phyloP scores from a whole-genome alignment of 2,797 vertebrate genomes.

The Sebastes kiyomatsui region DNA sequence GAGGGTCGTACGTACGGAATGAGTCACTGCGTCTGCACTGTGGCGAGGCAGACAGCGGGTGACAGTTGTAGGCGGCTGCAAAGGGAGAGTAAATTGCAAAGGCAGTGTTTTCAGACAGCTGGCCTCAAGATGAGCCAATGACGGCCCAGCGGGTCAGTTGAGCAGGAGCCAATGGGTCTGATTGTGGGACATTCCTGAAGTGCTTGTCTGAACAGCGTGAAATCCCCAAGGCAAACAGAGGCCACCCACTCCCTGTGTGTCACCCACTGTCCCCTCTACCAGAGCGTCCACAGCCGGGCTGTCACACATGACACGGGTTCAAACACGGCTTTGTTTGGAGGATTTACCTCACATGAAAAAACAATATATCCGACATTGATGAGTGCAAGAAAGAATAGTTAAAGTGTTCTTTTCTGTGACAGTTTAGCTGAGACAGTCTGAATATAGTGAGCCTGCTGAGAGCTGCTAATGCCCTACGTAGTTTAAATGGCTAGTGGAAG shows the following conservation, averaged over 20 bases:
- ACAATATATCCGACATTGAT: background rate
- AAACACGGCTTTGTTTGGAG: background rate
- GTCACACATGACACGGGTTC: background rate
- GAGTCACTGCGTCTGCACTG: conserved; percentile 48
- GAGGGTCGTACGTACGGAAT: conserved; percentile 3
- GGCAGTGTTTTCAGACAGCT: conserved; percentile 65
- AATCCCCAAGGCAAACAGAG: conserved; percentile 77
- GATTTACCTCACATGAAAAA: background rate
- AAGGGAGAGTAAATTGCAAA: conserved; percentile 34
- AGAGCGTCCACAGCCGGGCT: background rate
- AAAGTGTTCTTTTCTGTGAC: background rate
- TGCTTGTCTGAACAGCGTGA: conserved; percentile 75
- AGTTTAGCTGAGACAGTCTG: background rate
- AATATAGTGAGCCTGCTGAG: no score
- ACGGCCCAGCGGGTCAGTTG: conserved; percentile 51
- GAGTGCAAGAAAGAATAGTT: background rate
- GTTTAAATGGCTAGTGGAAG: background rate
- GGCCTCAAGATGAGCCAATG: conserved; percentile 67
- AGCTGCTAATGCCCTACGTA: no score
- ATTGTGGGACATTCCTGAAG: conserved; percentile 78
- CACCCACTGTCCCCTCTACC: conserved; percentile 39
- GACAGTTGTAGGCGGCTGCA: conserved; percentile 60
- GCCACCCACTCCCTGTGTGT: conserved; percentile 63
- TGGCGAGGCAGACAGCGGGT: conserved; percentile 41
- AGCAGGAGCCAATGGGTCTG: conserved; percentile 73